A percentile compares a stretch with the other conserved stretches of the same genome.
phyloP scores from a whole-genome alignment of 2,888 invertebrate genomes.

The Orthosia gracilis region DNA sequence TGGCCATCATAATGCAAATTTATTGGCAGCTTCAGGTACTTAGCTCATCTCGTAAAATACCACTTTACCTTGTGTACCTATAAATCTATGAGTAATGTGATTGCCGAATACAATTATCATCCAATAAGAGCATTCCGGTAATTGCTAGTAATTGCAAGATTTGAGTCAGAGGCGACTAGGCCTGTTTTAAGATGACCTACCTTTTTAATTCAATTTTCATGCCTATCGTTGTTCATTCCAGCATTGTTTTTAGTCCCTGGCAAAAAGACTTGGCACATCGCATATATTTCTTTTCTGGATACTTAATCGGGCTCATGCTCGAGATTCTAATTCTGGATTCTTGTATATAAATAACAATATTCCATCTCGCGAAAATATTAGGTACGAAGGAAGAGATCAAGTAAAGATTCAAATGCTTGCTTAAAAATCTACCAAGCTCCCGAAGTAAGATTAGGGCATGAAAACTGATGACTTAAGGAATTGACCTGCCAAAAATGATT shows the following conservation, averaged over 20 bases:
- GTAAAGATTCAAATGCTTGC: neutral
- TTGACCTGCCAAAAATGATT: neutral
- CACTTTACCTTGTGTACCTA: conserved; percentile 32
- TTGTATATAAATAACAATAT: conserved; percentile 1
- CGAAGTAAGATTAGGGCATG: too few relatives aligned
- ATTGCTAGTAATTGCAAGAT: conserved; percentile 63
- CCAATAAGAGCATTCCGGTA: conserved; percentile 63
- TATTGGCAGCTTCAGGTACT: conserved; percentile 47
- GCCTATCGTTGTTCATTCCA: conserved; percentile 19
- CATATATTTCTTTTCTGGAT: neutral
- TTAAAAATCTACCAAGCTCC: neutral
- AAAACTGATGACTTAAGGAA: neutral
- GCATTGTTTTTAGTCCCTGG: neutral
- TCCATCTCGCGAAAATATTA: neutral
- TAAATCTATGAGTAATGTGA: conserved; percentile 57
- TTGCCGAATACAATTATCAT: conserved; percentile 68
- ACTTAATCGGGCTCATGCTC: neutral
- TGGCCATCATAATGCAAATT: conserved; percentile 25
- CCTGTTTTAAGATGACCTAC: conserved; percentile 43
- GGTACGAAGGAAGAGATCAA: neutral
- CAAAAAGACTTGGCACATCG: neutral
- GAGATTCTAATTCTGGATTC: neutral
- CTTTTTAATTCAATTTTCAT: conserved; percentile 44
- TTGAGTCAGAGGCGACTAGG: conserved; percentile 54
- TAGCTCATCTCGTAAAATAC: conserved; percentile 58